These are phyloP conservation scores for Scolopax rusticola DNA, from an alignment of 2,797 vertebrate genomes.

Conservation along the genomic window DNA sequence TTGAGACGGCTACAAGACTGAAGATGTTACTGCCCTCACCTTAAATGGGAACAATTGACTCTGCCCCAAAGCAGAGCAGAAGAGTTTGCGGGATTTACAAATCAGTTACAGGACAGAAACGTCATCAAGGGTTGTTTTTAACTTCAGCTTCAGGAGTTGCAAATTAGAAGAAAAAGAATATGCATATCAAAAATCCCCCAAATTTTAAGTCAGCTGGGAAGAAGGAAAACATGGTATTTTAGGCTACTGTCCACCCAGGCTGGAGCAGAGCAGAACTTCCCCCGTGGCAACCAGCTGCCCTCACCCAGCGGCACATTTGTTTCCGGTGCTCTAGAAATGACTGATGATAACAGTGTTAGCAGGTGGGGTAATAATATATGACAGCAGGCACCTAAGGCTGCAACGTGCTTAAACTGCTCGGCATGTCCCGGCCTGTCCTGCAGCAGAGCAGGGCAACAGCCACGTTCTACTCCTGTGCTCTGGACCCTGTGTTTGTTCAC, in stretches of 20 bases:
- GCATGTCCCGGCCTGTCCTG: not conserved
- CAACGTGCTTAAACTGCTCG: not conserved
- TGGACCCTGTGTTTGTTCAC: accelerated
- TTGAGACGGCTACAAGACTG: not conserved
- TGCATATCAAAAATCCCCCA: accelerated
- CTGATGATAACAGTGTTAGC: not conserved
- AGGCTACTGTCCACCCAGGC: not conserved
- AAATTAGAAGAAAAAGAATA: not conserved
- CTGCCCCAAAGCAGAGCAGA: not conserved
- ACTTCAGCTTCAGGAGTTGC: not conserved
- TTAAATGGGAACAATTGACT: accelerated
- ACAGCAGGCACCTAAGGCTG: not conserved
- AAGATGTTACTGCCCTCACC: not conserved
- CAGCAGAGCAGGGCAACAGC: not conserved
- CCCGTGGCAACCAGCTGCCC: not conserved
- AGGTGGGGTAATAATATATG: not conserved
- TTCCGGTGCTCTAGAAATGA: not conserved
- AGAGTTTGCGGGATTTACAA: not conserved
- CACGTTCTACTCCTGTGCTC: not conserved
- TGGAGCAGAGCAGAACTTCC: not conserved
- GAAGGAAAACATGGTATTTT: not conserved
- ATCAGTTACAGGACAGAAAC: not conserved
- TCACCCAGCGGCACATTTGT: accelerated
- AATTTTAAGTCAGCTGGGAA: accelerated
- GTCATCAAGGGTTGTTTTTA: not conserved